phyloP scores from a whole-genome alignment of 2,113 vertebrate species.

The Motacilla tschutschensis region DNA sequence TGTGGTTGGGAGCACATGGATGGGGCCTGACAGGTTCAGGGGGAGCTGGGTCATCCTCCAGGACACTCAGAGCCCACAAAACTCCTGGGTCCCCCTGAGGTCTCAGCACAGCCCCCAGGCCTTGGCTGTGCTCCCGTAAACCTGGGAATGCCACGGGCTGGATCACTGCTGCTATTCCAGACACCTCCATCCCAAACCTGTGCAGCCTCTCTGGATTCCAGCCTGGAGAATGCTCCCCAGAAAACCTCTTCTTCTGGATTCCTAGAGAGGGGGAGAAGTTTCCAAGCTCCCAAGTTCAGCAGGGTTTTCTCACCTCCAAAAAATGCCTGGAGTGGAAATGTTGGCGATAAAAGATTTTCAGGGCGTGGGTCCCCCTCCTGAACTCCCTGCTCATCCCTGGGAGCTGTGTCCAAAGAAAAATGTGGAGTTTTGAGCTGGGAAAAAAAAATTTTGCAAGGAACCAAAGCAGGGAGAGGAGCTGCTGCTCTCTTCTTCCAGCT shows the following conservation, averaged over 20 bases:
- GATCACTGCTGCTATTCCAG: fast-evolving
- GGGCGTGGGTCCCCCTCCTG: conserved; percentile 24
- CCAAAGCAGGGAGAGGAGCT: background rate
- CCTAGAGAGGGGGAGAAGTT: conserved; percentile 26
- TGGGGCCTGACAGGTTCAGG: background rate
- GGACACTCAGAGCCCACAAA: background rate
- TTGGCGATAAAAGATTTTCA: background rate
- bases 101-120: background rate
- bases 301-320: conserved; percentile 43
- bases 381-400: conserved; percentile 23
- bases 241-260: background rate
- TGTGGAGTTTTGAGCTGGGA: background rate
- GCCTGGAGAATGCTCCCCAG: background rate
- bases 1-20: background rate
- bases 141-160: background rate
- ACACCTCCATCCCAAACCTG: background rate
- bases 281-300: conserved; percentile 3
- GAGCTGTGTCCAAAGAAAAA: background rate
- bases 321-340: conserved; percentile 30
- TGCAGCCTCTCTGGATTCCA: background rate
- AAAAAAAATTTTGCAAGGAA: background rate
- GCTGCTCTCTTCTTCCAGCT: background rate
- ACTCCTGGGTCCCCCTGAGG: fast-evolving
- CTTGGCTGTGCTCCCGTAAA: background rate
- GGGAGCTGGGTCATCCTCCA: background rate